Evolutionary conservation across 2,888 invertebrate genomes (phyloP).

Genomic region (Aphidius colemani): DNA sequence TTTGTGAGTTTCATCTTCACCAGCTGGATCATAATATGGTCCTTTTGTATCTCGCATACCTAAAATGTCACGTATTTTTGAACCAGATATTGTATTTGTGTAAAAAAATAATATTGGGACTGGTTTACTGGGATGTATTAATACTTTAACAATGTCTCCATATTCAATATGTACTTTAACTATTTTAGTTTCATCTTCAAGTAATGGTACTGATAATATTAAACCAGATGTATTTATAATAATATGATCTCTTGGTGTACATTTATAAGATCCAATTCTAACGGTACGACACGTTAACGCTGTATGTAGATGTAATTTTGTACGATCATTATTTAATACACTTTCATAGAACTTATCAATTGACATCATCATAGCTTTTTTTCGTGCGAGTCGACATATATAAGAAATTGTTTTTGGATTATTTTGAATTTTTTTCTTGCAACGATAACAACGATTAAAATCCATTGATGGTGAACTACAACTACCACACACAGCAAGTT

Average conservation of each 20-base stretch:
- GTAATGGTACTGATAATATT: conserved; percentile 58
- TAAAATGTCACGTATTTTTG: conserved; percentile 70
- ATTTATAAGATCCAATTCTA: conserved; percentile 82
- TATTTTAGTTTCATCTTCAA: conserved; percentile 51
- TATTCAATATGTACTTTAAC: conserved; percentile 72
- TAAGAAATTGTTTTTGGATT: conserved; percentile 67
- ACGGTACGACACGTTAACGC: conserved; percentile 75
- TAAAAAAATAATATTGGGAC: conserved; percentile 83
- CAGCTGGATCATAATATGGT: conserved; percentile 63
- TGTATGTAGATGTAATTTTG: conserved; percentile 45
- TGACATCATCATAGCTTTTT: conserved; percentile 38
- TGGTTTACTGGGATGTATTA: conserved; percentile 77
- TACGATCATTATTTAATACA: neutral
- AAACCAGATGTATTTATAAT: conserved; percentile 61
- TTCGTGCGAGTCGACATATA: conserved; percentile 29
- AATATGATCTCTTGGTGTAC: conserved; percentile 75
- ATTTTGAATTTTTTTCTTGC: conserved; percentile 73
- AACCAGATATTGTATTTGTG: conserved; percentile 71
- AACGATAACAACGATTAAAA: conserved; percentile 78
- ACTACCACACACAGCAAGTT: conserved; percentile 76
- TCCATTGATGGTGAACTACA: conserved; percentile 82
- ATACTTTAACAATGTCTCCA: conserved; percentile 73
- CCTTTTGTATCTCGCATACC: conserved; percentile 69
- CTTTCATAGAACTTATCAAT: conserved; percentile 33
- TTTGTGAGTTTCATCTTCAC: conserved; percentile 69